Percentiles rank a stretch among this genome's conserved stretches.
These are phyloP conservation scores for Atrichornis clamosus DNA, from an alignment of 2,113 vertebrate species.

Conservation along the genomic window DNA sequence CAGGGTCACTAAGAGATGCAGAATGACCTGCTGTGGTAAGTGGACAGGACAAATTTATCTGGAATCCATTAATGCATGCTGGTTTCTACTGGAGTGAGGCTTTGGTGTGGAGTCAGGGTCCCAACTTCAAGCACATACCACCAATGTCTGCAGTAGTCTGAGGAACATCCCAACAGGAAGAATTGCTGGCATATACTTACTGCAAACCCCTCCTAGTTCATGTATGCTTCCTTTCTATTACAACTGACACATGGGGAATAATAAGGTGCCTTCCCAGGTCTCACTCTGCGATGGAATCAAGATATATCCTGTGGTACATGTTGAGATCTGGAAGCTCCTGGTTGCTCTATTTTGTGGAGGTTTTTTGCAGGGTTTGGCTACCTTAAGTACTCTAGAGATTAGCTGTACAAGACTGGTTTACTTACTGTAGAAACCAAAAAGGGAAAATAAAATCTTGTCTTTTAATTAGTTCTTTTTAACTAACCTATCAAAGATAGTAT, in stretches of 20 bases:
- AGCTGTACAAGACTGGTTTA: background rate
- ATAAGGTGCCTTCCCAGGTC: background rate
- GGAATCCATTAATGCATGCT: too few species aligned
- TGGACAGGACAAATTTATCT: background rate
- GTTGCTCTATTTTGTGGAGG: background rate
- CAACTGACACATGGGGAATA: background rate
- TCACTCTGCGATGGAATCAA: background rate
- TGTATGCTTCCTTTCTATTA: background rate
- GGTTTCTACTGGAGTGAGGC: background rate
- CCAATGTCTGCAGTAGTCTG: background rate
- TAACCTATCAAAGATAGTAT: background rate
- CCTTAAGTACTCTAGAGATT: background rate
- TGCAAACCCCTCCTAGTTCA: background rate
- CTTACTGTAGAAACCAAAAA: background rate
- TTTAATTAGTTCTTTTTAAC: background rate
- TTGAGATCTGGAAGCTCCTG: background rate
- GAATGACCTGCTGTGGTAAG: background rate
- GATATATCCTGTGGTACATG: too few species aligned
- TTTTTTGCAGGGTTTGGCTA: background rate
- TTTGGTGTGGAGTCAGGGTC: background rate
- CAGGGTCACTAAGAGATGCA: background rate
- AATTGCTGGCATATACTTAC: background rate
- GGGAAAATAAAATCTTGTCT: background rate
- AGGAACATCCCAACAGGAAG: background rate
- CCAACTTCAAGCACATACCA: background rate